A percentile compares a stretch with the other conserved stretches of the same genome.
phyloP scores from a whole-genome alignment of 2,888 invertebrate species.

The Chorisops tibialis region DNA sequence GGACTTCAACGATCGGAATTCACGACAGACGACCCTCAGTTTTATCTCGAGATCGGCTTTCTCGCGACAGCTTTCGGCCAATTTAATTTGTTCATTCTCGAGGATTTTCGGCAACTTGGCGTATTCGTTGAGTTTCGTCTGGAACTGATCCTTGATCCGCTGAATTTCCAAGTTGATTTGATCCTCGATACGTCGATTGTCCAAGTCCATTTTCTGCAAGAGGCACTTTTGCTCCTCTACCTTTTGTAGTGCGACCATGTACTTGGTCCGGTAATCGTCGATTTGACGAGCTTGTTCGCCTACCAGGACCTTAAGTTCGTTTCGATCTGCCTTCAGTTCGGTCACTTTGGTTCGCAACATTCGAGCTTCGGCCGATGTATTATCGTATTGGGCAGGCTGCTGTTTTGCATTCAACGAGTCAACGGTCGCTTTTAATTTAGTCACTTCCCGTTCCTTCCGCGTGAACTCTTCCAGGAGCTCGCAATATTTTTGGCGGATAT shows the following conservation, averaged over 20 bases:
- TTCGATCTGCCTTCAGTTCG: conserved; percentile 45
- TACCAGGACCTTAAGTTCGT: conserved; percentile 44
- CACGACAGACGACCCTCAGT: conserved; percentile 45
- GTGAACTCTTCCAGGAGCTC: conserved; percentile 43
- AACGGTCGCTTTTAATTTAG: conserved; percentile 1
- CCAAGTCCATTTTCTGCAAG: conserved; percentile 45
- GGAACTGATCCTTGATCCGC: conserved; percentile 42
- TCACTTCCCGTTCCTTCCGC: conserved; percentile 43
- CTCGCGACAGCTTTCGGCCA: conserved; percentile 43
- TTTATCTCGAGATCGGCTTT: conserved; percentile 43
- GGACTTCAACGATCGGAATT: conserved; percentile 45
- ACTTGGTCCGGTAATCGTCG: conserved; percentile 45
- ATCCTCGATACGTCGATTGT: conserved; percentile 45
- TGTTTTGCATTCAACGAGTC: not conserved
- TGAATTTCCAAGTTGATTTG: conserved; percentile 48
- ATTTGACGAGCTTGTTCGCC: conserved; percentile 45
- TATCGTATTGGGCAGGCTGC: conserved; percentile 10
- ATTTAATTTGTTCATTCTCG: conserved; percentile 44
- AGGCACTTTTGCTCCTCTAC: conserved; percentile 46
- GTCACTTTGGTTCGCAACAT: conserved; percentile 43
- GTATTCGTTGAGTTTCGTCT: conserved; percentile 44
- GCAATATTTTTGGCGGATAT: conserved; percentile 46
- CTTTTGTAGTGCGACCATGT: conserved; percentile 45
- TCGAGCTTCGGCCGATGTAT: conserved; percentile 42
- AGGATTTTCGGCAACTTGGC: conserved; percentile 44